Base-by-base conservation (phyloP, 2,888 invertebrate species). In the Drosophila algonquin region DNA sequence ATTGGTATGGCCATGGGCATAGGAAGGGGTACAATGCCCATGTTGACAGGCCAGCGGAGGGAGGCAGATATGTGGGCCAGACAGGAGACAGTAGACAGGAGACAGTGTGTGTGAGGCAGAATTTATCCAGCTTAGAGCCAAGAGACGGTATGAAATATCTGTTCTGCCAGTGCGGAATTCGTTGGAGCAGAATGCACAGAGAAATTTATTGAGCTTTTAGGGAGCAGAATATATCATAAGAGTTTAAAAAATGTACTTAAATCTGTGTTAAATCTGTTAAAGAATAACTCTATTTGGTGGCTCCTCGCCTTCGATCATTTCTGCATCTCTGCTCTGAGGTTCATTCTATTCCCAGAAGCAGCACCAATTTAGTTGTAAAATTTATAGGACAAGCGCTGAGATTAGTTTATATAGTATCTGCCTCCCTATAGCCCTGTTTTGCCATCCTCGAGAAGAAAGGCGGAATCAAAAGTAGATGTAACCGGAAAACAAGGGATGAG, bases 311-410 rank as follows among this genome's bases (percentile, higher is more conserved):
- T n/a, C n/a, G n/a, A n/a, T n/a, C n/a, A n/a, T n/a, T n/a, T n/a
- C n/a, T n/a, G n/a, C n/a, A n/a, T n/a, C n/a, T 40, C 35, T 14
- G 5, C 35, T 5, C 14, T 40, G 35, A 6, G 40, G 40, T 18
- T 1, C 18, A 2, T 18, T 40, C 14, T 14, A 6, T 14, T 0
- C 14, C 1, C 6, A 27, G 1, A 7, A 6, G 27, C 27, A 6
- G 40, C 40, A 0, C 67, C 79, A 87, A 88, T 86, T 86, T 77
- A 77, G 74, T 75, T 74, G 70, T 32, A 70, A 78, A 78, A 84
- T 87, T 85, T 85, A 87, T 85, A 74, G 74, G 73, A 40, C 56
- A 40, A n/a, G 40, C 18, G 21, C 63, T 56, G 65, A 73, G 76
- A 79, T 80, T 83, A 73, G 71, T 61, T 75, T 18, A 59, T 18